Conservation (phyloP, 2,888 invertebrate species). For the Iselma pallidipennis region DNA sequence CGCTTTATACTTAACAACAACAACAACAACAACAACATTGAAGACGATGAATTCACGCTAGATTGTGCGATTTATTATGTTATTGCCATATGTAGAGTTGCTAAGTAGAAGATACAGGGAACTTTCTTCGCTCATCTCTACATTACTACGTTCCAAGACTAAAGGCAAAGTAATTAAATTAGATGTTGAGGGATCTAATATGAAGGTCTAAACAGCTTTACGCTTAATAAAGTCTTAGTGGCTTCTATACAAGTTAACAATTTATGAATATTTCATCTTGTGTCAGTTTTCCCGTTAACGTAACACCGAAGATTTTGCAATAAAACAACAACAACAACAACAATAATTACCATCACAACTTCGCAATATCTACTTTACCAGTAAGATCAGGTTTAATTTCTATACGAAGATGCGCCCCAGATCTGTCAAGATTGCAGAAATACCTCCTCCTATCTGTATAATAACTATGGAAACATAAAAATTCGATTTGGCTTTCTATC, state of each 20-base stretch:
- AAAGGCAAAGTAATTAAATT: conserved; percentile 12
- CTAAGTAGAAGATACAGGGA: neutral
- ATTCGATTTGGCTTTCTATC: conserved; percentile 11
- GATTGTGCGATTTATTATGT: neutral
- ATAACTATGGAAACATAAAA: conserved; percentile 7
- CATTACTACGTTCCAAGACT: neutral
- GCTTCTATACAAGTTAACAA: conserved; percentile 1
- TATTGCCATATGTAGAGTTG: neutral
- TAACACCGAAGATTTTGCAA: too few relatives aligned
- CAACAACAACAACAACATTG: neutral
- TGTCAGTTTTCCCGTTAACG: too few relatives aligned
- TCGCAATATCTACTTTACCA: too few relatives aligned
- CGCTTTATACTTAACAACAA: neutral
- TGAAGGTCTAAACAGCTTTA: conserved; percentile 11
- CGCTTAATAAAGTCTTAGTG: conserved; percentile 10
- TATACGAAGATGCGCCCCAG: neutral
- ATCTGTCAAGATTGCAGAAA: neutral
- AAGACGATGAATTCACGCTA: neutral
- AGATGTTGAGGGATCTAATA: conserved; percentile 7
- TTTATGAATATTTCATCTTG: conserved; percentile 9
- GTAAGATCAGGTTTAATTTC: neutral
- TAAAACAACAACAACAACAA: too few relatives aligned
- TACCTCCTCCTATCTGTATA: too few relatives aligned
- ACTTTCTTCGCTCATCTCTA: neutral
- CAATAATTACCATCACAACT: too few relatives aligned